Conservation (phyloP, 2,888 invertebrate genomes). For the Ecliptopera silaceata region DNA sequence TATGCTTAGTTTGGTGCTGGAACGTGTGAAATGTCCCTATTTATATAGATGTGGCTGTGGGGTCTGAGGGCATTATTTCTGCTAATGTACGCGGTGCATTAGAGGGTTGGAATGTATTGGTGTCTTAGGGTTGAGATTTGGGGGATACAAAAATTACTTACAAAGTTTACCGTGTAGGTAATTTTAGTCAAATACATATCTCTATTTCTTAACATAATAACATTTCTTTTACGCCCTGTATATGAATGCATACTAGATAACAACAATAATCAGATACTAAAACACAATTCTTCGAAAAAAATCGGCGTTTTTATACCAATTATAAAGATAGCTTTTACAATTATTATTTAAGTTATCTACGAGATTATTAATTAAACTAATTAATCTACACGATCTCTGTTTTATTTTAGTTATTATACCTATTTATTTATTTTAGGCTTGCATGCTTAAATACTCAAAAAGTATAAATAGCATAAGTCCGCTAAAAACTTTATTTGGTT, state of each 20-base stretch:
- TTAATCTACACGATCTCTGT: not conserved
- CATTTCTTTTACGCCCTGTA: no score
- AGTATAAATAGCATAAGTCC: no score
- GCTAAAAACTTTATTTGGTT: no score
- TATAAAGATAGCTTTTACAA: not conserved
- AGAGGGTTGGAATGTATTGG: constrained; percentile 52
- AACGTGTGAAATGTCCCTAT: no score
- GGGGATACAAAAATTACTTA: no score
- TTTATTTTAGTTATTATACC: not conserved
- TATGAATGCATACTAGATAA: no score
- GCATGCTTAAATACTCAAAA: no score
- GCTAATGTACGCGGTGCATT: constrained; percentile 54
- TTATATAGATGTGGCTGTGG: constrained; percentile 19
- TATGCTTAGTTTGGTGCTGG: no score
- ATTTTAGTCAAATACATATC: no score
- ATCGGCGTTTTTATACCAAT: not conserved
- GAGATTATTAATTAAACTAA: constrained; percentile 1
- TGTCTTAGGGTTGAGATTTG: constrained; percentile 18
- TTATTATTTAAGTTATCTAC: not conserved
- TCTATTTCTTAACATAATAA: no score
- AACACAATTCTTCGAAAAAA: not conserved
- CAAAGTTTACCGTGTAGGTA: no score
- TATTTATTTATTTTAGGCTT: no score
- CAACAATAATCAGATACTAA: not conserved
- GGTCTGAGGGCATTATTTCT: constrained; percentile 47